These are phyloP conservation scores for Lophius piscatorius DNA, from an alignment of 2,113 vertebrate genomes.

Conservation along the genomic window DNA sequence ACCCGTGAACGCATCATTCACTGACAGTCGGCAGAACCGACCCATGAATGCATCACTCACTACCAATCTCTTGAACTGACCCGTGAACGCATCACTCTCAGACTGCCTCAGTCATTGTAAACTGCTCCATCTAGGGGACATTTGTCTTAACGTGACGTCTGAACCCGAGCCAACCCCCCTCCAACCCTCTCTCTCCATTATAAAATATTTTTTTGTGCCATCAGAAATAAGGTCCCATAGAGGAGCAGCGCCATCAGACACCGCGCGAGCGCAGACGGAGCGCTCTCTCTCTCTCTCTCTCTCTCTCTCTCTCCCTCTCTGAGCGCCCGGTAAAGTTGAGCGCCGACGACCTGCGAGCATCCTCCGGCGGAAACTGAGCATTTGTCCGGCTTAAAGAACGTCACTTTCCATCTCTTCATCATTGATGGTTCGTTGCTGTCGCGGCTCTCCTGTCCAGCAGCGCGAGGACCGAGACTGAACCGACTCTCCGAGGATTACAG, in stretches of 20 bases:
- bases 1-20: no score
- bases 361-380: conserved; percentile 44
- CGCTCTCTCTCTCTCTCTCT: background rate
- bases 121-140: conserved; percentile 62
- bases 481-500: conserved; percentile 57
- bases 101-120: background rate
- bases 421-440: conserved; percentile 60
- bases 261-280: conserved; percentile 16
- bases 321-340: conserved; percentile 55
- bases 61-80: no score
- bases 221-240: conserved; percentile 66
- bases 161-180: background rate
- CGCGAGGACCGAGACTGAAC: conserved; percentile 22
- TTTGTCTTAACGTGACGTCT: conserved; percentile 9
- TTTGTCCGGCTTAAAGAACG: conserved; percentile 51
- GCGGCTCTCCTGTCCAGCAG: conserved; percentile 31
- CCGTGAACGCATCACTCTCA: no score
- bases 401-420: conserved; percentile 35
- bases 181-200: background rate
- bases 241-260: conserved; percentile 15
- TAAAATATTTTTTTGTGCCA: conserved; percentile 51
- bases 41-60: no score
- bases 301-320: conserved; percentile 1
- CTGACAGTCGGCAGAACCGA: no score
- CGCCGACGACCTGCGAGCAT: conserved; percentile 46